A percentile compares a stretch with the other conserved stretches of the same genome.
Evolutionary conservation across 2,113 vertebrate species (phyloP).

Genomic region (Eclectus roratus): DNA sequence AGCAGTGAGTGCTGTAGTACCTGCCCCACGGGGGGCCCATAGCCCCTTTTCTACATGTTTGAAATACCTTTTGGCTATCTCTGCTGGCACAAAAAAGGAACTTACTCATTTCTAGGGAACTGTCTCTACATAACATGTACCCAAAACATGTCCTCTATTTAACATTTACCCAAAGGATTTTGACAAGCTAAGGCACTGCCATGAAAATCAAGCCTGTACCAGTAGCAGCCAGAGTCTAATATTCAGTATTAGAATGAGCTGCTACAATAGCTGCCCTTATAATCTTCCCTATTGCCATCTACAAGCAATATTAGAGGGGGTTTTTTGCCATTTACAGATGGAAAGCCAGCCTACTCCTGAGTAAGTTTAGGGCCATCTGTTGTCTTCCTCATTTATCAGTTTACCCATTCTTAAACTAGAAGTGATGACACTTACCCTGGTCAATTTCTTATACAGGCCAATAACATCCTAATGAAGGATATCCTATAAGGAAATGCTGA

Average conservation of each 20-base stretch:
- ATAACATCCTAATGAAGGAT: neutral
- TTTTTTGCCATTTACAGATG: neutral
- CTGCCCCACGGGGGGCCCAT: accelerated
- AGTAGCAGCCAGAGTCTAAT: neutral
- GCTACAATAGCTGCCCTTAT: neutral
- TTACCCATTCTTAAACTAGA: neutral
- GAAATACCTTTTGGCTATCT: neutral
- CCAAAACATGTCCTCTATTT: neutral
- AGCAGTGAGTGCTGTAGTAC: neutral
- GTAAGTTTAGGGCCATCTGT: neutral
- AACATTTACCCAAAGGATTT: accelerated
- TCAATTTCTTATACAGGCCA: neutral
- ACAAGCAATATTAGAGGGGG: neutral
- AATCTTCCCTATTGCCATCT: neutral
- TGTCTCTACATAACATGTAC: accelerated
- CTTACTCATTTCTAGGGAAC: neutral
- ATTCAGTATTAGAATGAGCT: neutral
- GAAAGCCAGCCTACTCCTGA: neutral
- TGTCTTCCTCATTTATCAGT: neutral
- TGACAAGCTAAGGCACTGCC: neutral
- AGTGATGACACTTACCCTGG: accelerated
- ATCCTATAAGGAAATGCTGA: neutral
- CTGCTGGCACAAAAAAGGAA: neutral
- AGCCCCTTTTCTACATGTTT: neutral
- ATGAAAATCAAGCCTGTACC: neutral